Conservation (phyloP, 2,888 invertebrate genomes). For the Emmelina monodactyla region DNA sequence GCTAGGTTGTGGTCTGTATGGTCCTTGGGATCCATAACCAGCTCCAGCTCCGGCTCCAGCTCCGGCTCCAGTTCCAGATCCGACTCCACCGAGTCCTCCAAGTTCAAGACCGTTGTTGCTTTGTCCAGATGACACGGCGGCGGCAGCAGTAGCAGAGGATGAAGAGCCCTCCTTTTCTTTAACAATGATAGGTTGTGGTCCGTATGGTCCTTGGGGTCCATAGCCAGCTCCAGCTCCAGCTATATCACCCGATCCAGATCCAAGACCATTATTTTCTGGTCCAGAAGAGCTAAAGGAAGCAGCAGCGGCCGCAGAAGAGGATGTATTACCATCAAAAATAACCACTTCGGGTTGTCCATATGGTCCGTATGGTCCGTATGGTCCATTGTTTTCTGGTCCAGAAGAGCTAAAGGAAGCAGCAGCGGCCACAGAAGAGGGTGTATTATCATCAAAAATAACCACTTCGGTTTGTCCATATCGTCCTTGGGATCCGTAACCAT, state of each 20-base stretch:
- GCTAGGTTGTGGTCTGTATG: constrained; percentile 5
- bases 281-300: neutral
- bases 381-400: neutral
- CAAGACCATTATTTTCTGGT: neutral
- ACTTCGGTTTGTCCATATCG: neutral
- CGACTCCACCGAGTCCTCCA: neutral
- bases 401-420: neutral
- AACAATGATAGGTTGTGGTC: neutral
- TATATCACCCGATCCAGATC: neutral
- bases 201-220: constrained; percentile 6
- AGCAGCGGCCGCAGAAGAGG: constrained; percentile 5
- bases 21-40: constrained; percentile 1
- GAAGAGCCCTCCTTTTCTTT: neutral
- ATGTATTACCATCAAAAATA: neutral
- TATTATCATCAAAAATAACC: too few species aligned
- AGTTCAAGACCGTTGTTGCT: neutral
- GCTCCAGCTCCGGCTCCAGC: neutral
- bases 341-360: constrained; percentile 4
- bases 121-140: neutral
- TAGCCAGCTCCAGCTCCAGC: constrained; percentile 1
- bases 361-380: constrained; percentile 8
- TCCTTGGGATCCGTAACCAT: neutral
- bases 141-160: neutral
- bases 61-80: neutral
- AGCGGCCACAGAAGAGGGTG: neutral